These are phyloP conservation scores for Acleris holmiana DNA, from an alignment of 2,888 invertebrate species.

Conservation along the genomic window DNA sequence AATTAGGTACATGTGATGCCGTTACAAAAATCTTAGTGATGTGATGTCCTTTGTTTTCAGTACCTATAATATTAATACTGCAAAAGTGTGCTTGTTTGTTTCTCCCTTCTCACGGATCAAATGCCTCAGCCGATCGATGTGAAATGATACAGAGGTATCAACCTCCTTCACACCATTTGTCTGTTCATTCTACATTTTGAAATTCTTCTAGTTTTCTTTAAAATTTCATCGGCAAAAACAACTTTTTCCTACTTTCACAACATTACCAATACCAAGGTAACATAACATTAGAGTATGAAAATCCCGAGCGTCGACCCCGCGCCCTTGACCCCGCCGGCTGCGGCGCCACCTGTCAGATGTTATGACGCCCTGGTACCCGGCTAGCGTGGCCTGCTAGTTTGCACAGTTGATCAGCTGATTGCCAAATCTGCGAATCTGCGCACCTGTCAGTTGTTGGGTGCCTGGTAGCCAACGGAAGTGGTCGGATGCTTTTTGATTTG, in stretches of 20 bases:
- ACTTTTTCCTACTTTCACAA: neutral
- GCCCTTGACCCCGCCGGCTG: constrained; percentile 16
- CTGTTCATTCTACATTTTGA: too few species aligned
- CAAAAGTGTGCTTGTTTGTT: too few species aligned
- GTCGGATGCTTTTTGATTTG: too few species aligned
- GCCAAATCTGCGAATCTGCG: constrained; percentile 1
- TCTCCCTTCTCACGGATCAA: too few species aligned
- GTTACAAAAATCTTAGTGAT: too few species aligned
- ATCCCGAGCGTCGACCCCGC: constrained; percentile 10
- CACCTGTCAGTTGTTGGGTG: constrained; percentile 8
- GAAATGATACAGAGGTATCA: too few species aligned
- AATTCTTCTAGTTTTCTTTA: too few species aligned
- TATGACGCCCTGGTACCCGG: constrained; percentile 12
- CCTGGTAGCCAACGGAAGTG: neutral
- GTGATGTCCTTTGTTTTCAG: too few species aligned
- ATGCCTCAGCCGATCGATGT: too few species aligned
- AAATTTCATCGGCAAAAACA: neutral
- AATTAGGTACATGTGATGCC: too few species aligned
- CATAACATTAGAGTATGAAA: constrained; percentile 4
- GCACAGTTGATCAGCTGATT: constrained; percentile 9
- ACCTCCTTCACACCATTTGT: too few species aligned
- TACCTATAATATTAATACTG: too few species aligned
- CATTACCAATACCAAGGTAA: neutral
- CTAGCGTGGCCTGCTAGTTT: constrained; percentile 9
- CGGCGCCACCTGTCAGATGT: constrained; percentile 15